A percentile compares a stretch with the other conserved stretches of the same genome.
Evolutionary conservation across 1,140 invertebrate genomes (phyloP).

Genomic region (Sitophilus oryzae): DNA sequence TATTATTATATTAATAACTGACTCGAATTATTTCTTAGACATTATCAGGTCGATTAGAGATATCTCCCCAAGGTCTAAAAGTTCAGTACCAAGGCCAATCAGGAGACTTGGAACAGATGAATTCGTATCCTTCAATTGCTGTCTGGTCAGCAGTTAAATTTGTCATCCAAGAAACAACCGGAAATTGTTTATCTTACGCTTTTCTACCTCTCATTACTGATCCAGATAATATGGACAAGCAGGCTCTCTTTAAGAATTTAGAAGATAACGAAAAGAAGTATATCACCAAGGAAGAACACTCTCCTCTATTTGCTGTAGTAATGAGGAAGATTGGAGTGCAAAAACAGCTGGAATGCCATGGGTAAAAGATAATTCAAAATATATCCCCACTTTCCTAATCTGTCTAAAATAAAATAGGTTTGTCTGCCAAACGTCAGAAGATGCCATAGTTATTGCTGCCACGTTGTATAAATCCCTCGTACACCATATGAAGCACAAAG

Average conservation of each 20-base stretch:
- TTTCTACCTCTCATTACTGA: constrained; percentile 83
- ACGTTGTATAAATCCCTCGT: constrained; percentile 82
- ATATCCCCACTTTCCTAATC: constrained; percentile 2
- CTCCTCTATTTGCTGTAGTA: constrained; percentile 84
- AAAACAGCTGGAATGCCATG: constrained; percentile 80
- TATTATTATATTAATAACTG: not conserved
- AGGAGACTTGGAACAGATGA: constrained; percentile 52
- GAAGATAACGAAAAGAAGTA: constrained; percentile 50
- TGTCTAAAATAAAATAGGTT: constrained; percentile 47
- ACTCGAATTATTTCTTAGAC: too few relatives aligned
- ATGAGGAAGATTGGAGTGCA: constrained; percentile 75
- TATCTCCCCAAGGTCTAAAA: constrained; percentile 61
- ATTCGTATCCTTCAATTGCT: constrained; percentile 82
- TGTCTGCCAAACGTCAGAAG: constrained; percentile 78
- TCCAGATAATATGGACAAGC: constrained; percentile 70
- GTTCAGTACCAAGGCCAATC: constrained; percentile 51
- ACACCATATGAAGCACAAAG: constrained; percentile 63
- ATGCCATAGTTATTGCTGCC: constrained; percentile 83
- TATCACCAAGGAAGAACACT: constrained; percentile 53
- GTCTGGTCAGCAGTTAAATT: constrained; percentile 86
- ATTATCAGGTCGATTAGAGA: constrained; percentile 57
- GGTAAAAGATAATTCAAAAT: too few relatives aligned
- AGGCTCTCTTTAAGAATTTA: constrained; percentile 55
- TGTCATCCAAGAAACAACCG: constrained; percentile 46
- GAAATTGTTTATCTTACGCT: constrained; percentile 51